Evolutionary conservation across 2,797 vertebrate species (phyloP).

Genomic region (Muscicapa striata): DNA sequence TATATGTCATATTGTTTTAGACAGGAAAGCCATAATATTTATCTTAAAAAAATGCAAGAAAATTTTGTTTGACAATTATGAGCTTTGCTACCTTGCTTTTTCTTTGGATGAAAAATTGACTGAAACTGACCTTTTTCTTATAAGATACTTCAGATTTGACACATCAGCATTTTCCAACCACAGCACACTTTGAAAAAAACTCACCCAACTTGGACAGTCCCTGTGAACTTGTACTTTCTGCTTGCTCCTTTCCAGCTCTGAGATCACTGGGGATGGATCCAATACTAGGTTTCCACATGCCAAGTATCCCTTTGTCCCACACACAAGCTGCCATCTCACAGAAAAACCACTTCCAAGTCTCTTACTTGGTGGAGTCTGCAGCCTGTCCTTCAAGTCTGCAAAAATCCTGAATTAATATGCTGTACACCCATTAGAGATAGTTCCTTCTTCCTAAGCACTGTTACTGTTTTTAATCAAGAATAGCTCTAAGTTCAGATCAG

Average conservation of each 20-base stretch:
- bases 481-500: not conserved
- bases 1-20: not conserved
- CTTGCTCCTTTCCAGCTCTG: slow-evolving; percentile 8
- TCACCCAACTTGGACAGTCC: not conserved
- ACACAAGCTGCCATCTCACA: not conserved
- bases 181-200: not conserved
- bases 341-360: not conserved
- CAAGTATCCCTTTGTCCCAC: not conserved
- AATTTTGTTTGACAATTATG: not conserved
- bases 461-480: not conserved
- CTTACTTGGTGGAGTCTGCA: not conserved
- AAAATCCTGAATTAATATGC: not conserved
- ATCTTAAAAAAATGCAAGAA: not conserved
- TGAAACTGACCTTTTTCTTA: not conserved
- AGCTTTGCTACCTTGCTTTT: not conserved
- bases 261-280: not conserved
- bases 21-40: not conserved
- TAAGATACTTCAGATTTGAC: not conserved
- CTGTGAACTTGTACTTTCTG: not conserved
- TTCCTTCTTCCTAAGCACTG: not conserved
- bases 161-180: slow-evolving; percentile 45
- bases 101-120: not conserved
- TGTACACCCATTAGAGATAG: not conserved
- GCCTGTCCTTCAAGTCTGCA: not conserved
- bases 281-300: not conserved